These are phyloP conservation scores for Baccha elongata DNA, from an alignment of 2,888 invertebrate species.

Conservation along the genomic window DNA sequence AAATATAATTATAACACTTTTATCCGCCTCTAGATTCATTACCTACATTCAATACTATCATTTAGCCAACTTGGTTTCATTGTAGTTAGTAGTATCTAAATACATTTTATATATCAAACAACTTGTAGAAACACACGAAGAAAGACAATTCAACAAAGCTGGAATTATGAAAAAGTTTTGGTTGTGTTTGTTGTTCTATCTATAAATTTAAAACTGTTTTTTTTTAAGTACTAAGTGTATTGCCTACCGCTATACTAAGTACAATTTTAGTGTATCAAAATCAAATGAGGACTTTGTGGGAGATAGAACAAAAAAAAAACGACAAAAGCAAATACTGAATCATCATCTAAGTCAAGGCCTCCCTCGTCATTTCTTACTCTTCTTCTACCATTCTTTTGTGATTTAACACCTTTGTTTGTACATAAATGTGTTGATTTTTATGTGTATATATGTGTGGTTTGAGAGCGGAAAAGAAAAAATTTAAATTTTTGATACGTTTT, in stretches of 20 bases:
- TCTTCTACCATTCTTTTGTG: slow-evolving; percentile 1
- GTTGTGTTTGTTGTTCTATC: slow-evolving; percentile 3
- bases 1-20: no score
- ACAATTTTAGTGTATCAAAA: not conserved
- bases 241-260: slow-evolving; percentile 22
- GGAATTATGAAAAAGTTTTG: not conserved
- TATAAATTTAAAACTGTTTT: slow-evolving; percentile 24
- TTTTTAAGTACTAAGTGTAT: slow-evolving; percentile 15
- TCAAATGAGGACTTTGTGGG: not conserved
- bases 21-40: no score
- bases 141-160: not conserved
- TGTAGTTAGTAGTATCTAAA: not conserved
- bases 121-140: not conserved
- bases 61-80: not conserved
- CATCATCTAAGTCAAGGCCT: slow-evolving; percentile 50
- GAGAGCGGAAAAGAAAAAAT: slow-evolving; percentile 10
- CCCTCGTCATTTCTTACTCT: slow-evolving; percentile 1
- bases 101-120: not conserved
- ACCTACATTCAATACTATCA: no score
- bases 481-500: no score
- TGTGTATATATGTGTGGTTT: slow-evolving; percentile 14
- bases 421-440: not conserved
- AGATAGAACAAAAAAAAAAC: slow-evolving; percentile 2
- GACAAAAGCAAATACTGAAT: slow-evolving; percentile 29
- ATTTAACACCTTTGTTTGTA: slow-evolving; percentile 35